A percentile compares a stretch with the other conserved stretches of the same genome.
Evolutionary conservation across 2,888 invertebrate genomes (phyloP).

Genomic region (Aleiodes alternator): DNA sequence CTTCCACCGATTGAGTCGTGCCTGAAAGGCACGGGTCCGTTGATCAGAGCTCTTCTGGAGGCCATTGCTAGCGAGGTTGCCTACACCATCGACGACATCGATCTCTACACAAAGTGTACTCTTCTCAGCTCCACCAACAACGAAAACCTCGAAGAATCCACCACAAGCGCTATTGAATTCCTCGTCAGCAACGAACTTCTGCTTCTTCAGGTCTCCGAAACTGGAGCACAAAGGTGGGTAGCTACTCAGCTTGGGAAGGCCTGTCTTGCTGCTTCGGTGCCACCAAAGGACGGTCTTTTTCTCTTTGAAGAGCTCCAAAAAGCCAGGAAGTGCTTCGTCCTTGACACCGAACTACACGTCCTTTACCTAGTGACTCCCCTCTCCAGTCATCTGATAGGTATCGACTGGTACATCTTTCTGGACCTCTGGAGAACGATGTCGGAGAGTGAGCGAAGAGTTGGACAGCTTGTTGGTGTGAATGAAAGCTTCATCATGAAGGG

Average conservation of each 20-base stretch:
- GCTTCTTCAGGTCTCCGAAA: constrained; percentile 77
- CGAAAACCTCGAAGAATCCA: constrained; percentile 68
- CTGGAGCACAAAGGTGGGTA: constrained; percentile 78
- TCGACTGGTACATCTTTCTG: constrained; percentile 87
- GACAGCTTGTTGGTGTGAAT: constrained; percentile 90
- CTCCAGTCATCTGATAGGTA: constrained; percentile 86
- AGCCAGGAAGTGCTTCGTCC: constrained; percentile 91
- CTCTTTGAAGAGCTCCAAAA: constrained; percentile 93
- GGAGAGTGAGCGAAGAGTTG: constrained; percentile 89
- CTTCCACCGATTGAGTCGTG: constrained; percentile 89
- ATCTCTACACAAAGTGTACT: constrained; percentile 88
- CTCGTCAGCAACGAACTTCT: constrained; percentile 89
- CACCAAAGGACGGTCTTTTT: constrained; percentile 94
- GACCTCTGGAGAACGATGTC: constrained; percentile 89
- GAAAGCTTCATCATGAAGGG: constrained; percentile 90
- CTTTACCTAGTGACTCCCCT: constrained; percentile 97
- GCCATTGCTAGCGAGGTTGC: constrained; percentile 93
- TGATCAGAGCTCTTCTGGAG: constrained; percentile 86
- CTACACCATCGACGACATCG: constrained; percentile 83
- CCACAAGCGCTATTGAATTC: constrained; percentile 82
- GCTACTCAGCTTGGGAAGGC: constrained; percentile 94
- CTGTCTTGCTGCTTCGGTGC: constrained; percentile 93
- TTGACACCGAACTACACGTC: constrained; percentile 96
- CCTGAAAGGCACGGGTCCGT: constrained; percentile 83
- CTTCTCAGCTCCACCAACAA: constrained; percentile 74